A percentile compares a stretch with the other conserved stretches of the same genome.
Conservation (phyloP, 1,140 invertebrate species). For the Hylyphantes graminicola region DNA sequence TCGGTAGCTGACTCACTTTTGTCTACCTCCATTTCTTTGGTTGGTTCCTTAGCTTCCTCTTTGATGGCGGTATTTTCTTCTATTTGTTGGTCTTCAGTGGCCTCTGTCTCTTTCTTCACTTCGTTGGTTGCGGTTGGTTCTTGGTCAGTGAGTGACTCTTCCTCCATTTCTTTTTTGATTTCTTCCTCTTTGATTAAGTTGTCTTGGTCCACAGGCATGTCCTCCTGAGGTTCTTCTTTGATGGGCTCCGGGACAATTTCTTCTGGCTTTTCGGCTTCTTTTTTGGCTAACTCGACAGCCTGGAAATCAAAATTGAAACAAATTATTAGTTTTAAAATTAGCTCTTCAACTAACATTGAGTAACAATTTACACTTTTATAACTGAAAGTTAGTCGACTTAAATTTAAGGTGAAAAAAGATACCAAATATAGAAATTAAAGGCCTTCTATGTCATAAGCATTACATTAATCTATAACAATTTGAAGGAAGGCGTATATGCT, state of each 20-base stretch:
- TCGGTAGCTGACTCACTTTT: background rate
- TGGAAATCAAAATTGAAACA: constrained; percentile 43
- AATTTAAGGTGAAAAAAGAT: no score
- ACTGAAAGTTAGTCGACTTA: no score
- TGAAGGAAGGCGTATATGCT: no score
- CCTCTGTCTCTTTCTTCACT: background rate
- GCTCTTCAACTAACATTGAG: background rate
- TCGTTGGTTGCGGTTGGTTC: no score
- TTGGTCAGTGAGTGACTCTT: constrained; percentile 11
- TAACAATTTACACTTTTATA: no score
- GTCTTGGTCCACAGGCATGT: background rate
- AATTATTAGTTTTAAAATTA: constrained; percentile 28
- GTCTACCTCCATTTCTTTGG: background rate
- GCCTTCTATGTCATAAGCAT: no score
- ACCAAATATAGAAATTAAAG: no score
- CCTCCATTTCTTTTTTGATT: background rate
- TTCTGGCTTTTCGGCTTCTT: background rate
- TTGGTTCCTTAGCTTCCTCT: background rate
- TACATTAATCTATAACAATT: no score
- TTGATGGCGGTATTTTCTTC: background rate
- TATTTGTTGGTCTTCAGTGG: background rate
- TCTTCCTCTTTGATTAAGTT: constrained; percentile 19
- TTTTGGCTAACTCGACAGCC: constrained; percentile 20
- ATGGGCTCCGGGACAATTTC: background rate
- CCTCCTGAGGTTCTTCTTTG: constrained; percentile 24